Conservation (phyloP, 2,888 invertebrate genomes). For the Yponomeuta malinellus region DNA sequence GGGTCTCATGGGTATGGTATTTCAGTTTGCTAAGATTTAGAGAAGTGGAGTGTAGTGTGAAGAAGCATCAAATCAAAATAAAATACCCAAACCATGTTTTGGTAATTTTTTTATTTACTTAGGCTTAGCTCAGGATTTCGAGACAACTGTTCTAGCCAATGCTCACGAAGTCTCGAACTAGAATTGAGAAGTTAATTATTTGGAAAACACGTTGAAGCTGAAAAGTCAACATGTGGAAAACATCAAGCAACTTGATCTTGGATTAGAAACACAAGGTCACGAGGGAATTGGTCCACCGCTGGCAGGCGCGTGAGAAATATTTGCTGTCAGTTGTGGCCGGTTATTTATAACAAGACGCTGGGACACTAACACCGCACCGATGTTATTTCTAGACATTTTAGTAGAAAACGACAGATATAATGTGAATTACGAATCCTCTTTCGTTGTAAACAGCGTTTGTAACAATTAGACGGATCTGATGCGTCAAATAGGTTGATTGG, state of each 20-base stretch:
- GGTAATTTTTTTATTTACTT: too few relatives aligned
- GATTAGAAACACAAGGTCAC: slow-evolving; percentile 52
- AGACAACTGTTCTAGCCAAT: too few relatives aligned
- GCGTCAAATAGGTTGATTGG: neutral
- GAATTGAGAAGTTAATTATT: slow-evolving; percentile 18
- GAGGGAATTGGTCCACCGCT: slow-evolving; percentile 51
- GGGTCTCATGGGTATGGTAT: neutral
- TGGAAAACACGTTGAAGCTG: slow-evolving; percentile 19
- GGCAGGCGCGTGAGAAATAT: slow-evolving; percentile 47
- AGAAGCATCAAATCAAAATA: too few relatives aligned
- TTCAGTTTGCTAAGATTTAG: neutral
- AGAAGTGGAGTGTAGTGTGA: too few relatives aligned
- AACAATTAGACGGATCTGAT: neutral
- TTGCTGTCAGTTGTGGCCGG: slow-evolving; percentile 44
- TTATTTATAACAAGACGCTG: slow-evolving; percentile 54
- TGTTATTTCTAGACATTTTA: slow-evolving; percentile 42
- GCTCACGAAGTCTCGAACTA: neutral
- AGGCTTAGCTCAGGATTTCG: too few relatives aligned
- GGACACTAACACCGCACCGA: slow-evolving; percentile 34
- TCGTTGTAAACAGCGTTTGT: neutral
- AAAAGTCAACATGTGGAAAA: slow-evolving; percentile 32
- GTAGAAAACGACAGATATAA: slow-evolving; percentile 23
- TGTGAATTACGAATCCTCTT: neutral
- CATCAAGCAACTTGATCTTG: slow-evolving; percentile 44
- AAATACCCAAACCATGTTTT: too few relatives aligned